Evolutionary conservation across 2,888 invertebrate species (phyloP).

Genomic region (Eupsilia transversa): DNA sequence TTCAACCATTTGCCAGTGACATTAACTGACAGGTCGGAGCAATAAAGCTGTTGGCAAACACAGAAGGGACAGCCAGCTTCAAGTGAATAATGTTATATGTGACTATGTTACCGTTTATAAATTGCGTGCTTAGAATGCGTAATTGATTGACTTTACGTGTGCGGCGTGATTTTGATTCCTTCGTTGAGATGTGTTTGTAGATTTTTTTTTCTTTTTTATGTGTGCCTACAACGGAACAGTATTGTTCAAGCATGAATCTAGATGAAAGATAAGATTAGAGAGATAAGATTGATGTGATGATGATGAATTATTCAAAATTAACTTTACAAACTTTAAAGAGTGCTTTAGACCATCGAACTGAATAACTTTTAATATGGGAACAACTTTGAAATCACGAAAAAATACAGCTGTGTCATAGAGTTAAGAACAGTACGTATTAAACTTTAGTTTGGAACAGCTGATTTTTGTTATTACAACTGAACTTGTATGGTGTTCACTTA

Average conservation of each 20-base stretch:
- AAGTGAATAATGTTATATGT: slow-evolving; percentile 43
- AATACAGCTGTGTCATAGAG: too few species aligned
- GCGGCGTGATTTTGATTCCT: slow-evolving; percentile 20
- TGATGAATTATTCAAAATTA: too few species aligned
- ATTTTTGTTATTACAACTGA: too few species aligned
- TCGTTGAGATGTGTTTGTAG: background rate
- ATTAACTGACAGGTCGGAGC: slow-evolving; percentile 32
- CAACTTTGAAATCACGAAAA: too few species aligned
- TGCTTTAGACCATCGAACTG: too few species aligned
- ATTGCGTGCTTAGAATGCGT: slow-evolving; percentile 32
- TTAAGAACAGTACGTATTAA: too few species aligned
- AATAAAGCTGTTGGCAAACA: slow-evolving; percentile 56
- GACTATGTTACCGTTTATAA: slow-evolving; percentile 36
- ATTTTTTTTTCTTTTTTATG: background rate
- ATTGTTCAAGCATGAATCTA: background rate
- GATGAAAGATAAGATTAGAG: background rate
- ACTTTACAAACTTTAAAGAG: too few species aligned
- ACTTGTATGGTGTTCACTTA: too few species aligned
- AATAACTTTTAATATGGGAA: too few species aligned
- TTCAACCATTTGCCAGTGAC: slow-evolving; percentile 65
- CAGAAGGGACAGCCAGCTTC: slow-evolving; percentile 39
- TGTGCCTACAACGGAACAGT: background rate
- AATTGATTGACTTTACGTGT: slow-evolving; percentile 37
- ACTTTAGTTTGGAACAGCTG: too few species aligned
- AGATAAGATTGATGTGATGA: too few species aligned